Conservation (phyloP, 2,113 vertebrate genomes). For the Paralichthys olivaceus region DNA sequence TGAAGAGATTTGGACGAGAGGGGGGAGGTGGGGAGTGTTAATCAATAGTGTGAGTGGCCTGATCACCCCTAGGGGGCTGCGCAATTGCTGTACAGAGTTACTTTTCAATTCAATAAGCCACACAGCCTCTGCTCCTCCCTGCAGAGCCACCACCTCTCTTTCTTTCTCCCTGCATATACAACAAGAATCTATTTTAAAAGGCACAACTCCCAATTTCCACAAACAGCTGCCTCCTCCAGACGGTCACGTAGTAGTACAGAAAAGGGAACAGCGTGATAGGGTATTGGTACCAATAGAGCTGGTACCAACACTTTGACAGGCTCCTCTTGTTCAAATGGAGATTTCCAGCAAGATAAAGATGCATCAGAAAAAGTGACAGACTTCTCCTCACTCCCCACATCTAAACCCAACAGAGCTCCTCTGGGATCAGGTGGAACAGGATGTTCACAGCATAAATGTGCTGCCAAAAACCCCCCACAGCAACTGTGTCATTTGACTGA, state of each 20-base stretch:
- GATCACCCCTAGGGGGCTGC: slow-evolving; percentile 41
- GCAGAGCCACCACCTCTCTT: slow-evolving; percentile 11
- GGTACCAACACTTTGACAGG: neutral
- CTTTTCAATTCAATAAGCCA: slow-evolving; percentile 52
- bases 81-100: slow-evolving; percentile 50
- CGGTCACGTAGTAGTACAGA: neutral
- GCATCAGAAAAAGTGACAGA: slow-evolving; percentile 29
- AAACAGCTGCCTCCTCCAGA: slow-evolving; percentile 5
- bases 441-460: slow-evolving; percentile 43
- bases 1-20: slow-evolving; percentile 42
- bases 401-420: slow-evolving; percentile 36
- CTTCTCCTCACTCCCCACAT: slow-evolving; percentile 27
- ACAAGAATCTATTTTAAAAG: slow-evolving; percentile 20
- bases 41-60: slow-evolving; percentile 59
- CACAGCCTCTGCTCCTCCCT: slow-evolving; percentile 26
- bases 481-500: slow-evolving; percentile 33
- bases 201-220: slow-evolving; percentile 2
- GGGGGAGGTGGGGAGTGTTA: slow-evolving; percentile 20
- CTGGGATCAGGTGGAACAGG: slow-evolving; percentile 48
- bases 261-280: neutral
- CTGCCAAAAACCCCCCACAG: slow-evolving; percentile 20
- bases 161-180: slow-evolving; percentile 9
- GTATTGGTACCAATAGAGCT: neutral
- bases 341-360: slow-evolving; percentile 46
- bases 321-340: slow-evolving; percentile 8